Conservation (phyloP, 2,888 invertebrate species). For the Teleogryllus oceanicus region DNA sequence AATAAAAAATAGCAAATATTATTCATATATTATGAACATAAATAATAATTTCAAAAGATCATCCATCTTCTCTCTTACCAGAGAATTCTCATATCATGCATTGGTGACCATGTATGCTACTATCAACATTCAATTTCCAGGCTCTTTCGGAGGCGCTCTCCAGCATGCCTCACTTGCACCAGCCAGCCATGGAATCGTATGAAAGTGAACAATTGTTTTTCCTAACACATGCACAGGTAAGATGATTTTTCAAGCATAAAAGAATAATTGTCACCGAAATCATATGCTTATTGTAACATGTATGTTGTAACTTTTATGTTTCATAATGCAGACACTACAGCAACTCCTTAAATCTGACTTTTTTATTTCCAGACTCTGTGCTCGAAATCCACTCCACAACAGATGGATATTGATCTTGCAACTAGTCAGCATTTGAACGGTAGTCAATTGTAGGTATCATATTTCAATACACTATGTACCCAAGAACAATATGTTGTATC, state of each 20-base stretch:
- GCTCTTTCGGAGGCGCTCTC: slow-evolving; percentile 41
- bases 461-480: too few relatives aligned
- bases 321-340: background rate
- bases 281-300: background rate
- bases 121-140: slow-evolving; percentile 35
- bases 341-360: background rate
- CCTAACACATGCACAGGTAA: slow-evolving; percentile 55
- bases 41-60: background rate
- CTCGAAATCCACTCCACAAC: background rate
- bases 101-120: too few relatives aligned
- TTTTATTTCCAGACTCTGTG: slow-evolving; percentile 22
- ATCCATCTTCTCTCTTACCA: too few relatives aligned
- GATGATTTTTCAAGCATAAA: slow-evolving; percentile 35
- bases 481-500: too few relatives aligned
- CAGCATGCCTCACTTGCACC: slow-evolving; percentile 46
- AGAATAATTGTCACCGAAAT: too few relatives aligned
- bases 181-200: slow-evolving; percentile 50
- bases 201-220: slow-evolving; percentile 55
- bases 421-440: background rate
- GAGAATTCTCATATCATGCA: too few relatives aligned
- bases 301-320: background rate
- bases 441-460: slow-evolving; percentile 11
- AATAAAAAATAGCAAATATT: background rate
- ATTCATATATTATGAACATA: background rate
- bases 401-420: slow-evolving; percentile 8